A percentile compares a stretch with the other conserved stretches of the same genome.
Conservation (phyloP, 1,140 invertebrate genomes). For the Danaus melanippus region DNA sequence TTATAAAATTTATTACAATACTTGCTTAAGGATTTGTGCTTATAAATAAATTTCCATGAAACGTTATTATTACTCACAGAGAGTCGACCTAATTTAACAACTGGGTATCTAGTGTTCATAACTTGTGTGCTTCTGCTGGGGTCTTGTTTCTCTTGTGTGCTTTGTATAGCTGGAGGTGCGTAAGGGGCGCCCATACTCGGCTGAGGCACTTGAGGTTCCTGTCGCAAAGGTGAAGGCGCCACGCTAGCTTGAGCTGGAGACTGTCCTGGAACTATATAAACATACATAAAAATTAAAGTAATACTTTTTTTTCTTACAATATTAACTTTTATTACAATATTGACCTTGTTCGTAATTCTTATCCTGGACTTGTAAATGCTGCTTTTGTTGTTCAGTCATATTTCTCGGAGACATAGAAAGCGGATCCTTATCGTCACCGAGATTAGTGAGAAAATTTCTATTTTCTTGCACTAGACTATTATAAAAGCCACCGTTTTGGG, state of each 20-base stretch:
- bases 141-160: conserved; percentile 59
- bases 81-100: conserved; percentile 59
- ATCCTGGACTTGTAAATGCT: conserved; percentile 47
- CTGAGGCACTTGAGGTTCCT: conserved; percentile 65
- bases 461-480: conserved; percentile 56
- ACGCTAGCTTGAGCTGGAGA: conserved; percentile 74
- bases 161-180: conserved; percentile 30
- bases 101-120: conserved; percentile 60
- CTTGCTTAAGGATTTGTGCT: conserved; percentile 2
- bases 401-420: conserved; percentile 68
- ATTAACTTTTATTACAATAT: conserved; percentile 1
- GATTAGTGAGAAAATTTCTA: conserved; percentile 51
- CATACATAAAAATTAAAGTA: conserved; percentile 34
- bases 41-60: too few relatives aligned
- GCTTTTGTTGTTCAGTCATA: conserved; percentile 70
- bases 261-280: conserved; percentile 65
- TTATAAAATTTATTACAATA: neutral
- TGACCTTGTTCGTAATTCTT: conserved; percentile 62
- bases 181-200: conserved; percentile 71
- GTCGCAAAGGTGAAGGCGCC: conserved; percentile 67
- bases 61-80: conserved; percentile 47
- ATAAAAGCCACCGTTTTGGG: conserved; percentile 72
- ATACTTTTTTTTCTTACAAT: neutral
- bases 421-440: conserved; percentile 71
- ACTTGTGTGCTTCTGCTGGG: conserved; percentile 41